A percentile compares a stretch with the other conserved stretches of the same genome.
Conservation (phyloP, 2,113 vertebrate genomes). For the Lipophrys pholis region DNA sequence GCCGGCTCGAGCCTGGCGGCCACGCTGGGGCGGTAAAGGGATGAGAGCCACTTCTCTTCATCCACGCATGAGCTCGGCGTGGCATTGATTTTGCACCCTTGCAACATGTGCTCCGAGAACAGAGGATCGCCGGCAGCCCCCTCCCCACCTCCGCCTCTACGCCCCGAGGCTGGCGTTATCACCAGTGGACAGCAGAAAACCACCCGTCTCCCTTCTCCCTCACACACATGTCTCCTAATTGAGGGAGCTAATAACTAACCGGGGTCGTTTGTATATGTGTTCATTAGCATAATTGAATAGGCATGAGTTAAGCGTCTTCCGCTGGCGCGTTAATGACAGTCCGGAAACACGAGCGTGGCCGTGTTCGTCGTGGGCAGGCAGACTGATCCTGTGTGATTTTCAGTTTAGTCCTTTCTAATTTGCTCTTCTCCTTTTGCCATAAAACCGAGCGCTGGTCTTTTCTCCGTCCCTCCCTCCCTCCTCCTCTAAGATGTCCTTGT, state of each 20-base stretch:
- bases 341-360: background rate
- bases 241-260: conserved; percentile 63
- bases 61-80: conserved; percentile 34
- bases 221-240: conserved; percentile 67
- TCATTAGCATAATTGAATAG: conserved; percentile 79
- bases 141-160: background rate
- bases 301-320: conserved; percentile 70
- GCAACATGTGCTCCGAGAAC: conserved; percentile 21
- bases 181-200: conserved; percentile 41
- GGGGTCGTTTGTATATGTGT: conserved; percentile 74
- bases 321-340: conserved; percentile 65
- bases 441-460: conserved; percentile 14
- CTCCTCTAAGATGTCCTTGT: conserved; percentile 20
- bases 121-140: conserved; percentile 7
- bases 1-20: background rate
- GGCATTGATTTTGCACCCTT: conserved; percentile 56
- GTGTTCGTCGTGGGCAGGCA: conserved; percentile 9
- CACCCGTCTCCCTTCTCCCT: conserved; percentile 22
- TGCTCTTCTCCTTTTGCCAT: background rate
- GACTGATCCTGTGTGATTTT: conserved; percentile 5
- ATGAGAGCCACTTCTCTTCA: conserved; percentile 27
- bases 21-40: conserved; percentile 7
- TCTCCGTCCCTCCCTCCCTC: background rate
- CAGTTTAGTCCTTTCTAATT: background rate
- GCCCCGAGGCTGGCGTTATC: conserved; percentile 42